Evolutionary conservation across 2,113 vertebrate species (phyloP), one percentile per base, ranked within the genome.

Genomic region (Sprattus sprattus): DNA sequence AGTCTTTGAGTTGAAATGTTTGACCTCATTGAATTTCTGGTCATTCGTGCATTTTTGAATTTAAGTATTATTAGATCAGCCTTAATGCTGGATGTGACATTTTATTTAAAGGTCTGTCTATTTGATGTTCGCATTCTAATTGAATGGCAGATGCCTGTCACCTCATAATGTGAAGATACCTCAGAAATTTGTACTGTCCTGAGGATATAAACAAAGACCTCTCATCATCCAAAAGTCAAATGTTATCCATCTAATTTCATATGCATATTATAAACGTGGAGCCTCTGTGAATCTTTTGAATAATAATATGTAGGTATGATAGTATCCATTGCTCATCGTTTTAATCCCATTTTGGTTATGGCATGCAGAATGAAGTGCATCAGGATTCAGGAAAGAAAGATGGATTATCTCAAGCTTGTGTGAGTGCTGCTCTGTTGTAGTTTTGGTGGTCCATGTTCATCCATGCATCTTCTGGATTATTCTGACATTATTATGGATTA

Each of bases 161-260:
- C 15, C 71, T 78, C 71, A 44, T 78, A 39, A 78, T 78, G 32
- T 39, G 71, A 78, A 78, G 71, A 16, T 78, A 78, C 25, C 71
- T 78, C 32, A 78, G 71, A 78, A 28, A 78, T 32, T 78, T 78
- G 28, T 3, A 15, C 71, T 78, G 71, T 28, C 32, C 49, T 84
- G 50, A 84, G 50, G 80, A 64, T 82, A 82, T 10, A 71, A 71
- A 71, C 64, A 71, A 28, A 28, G 10, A 32, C 28, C 71, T 78
- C 71, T 3, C 28, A 32, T 78, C 71, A 78, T 78, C 10, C 71
- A 39, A 15, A 78, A 78, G 28, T 78, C 13, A 78, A 10, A 39
- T 44, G 71, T 13, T 15, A 78, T 32, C 71, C 32, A 78, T 32
- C 28, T 78, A 39, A 78, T 78, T 75, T 78, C 71, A 15, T 3